Conservation (phyloP, 2,888 invertebrate genomes). For the Tachystola acroxantha region DNA sequence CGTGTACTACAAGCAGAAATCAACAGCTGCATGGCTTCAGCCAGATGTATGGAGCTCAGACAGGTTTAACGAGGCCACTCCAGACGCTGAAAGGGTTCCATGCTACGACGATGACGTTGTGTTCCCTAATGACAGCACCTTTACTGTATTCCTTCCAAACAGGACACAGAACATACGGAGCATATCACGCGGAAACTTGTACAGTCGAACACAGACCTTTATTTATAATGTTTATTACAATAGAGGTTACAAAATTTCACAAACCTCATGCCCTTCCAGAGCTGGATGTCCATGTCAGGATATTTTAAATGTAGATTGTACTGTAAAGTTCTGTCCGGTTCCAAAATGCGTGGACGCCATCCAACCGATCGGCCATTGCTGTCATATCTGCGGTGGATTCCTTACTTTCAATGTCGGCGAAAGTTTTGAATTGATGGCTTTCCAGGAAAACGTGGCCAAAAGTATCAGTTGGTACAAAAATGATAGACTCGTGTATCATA, state of each 20-base stretch:
- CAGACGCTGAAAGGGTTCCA: slow-evolving; percentile 67
- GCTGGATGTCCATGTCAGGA: slow-evolving; percentile 60
- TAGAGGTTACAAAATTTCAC: slow-evolving; percentile 27
- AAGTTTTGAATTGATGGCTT: slow-evolving; percentile 41
- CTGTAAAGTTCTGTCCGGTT: slow-evolving; percentile 45
- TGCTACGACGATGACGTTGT: slow-evolving; percentile 62
- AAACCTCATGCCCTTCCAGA: slow-evolving; percentile 26
- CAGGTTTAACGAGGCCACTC: slow-evolving; percentile 63
- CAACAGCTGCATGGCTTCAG: slow-evolving; percentile 49
- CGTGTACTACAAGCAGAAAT: slow-evolving; percentile 45
- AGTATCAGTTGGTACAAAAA: slow-evolving; percentile 32
- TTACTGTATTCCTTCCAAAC: slow-evolving; percentile 43
- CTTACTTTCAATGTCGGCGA: slow-evolving; percentile 41
- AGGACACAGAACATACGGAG: slow-evolving; percentile 31
- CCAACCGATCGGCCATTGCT: slow-evolving; percentile 58
- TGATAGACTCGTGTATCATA: slow-evolving; percentile 38
- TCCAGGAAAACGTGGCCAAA: slow-evolving; percentile 40
- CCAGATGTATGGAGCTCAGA: slow-evolving; percentile 62
- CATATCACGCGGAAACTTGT: neutral
- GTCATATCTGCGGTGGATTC: slow-evolving; percentile 59
- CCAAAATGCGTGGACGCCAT: slow-evolving; percentile 50
- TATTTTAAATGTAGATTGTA: slow-evolving; percentile 39
- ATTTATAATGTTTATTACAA: slow-evolving; percentile 25
- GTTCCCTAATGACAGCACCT: slow-evolving; percentile 44
- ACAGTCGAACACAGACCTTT: slow-evolving; percentile 22